Evolutionary conservation across 2,113 vertebrate species (phyloP), one percentile per base, ranked within the genome.

Genomic region (Cygnus buccinator): DNA sequence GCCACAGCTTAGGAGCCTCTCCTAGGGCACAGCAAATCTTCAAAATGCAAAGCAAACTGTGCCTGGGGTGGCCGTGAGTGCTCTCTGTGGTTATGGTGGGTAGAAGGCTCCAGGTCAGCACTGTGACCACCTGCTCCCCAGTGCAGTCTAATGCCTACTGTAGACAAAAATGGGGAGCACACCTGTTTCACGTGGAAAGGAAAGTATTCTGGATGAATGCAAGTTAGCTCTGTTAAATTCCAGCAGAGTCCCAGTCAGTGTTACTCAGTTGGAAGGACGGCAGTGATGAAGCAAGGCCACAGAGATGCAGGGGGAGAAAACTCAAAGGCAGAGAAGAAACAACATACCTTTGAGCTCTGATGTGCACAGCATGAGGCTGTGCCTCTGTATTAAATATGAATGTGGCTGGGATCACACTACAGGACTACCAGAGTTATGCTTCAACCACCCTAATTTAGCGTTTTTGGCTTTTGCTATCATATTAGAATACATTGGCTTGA

Each of bases 41-140:
- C 46, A 50, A 96, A 80, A 71, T 55, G 13, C 90, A 94, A 96
- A 94, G 50, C 54, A 86, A 90, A 48, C 33, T 39, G 35, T 68
- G 50, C 28, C 11, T 79, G 1, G 4, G 35, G 39, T 73, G 14
- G 66, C 52, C 70, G n/a, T 77, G 44, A 2, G 4, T 59, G 33
- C 48, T 87, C 4, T 3, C 66, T 70, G 43, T 41, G 79, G 50
- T 57, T 55, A 4, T 4, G 8, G 39, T 25, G 39, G 43, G 26
- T 57, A 25, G 62, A 46, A 93, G 61, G 48, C 75, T 78, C 33
- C 8, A 1, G 23, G 61, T 54, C 55, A 58, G 13, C 12, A 43
- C 33, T 11, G 28, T 58, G 71, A 84, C 21, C 17, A 26, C 25
- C 52, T 37, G 63, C 57, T 91, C 29, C 41, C 43, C 70, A 65